Percentiles rank a stretch among this genome's conserved stretches.
Conservation (phyloP, 2,113 vertebrate species). For the Philantomba maxwellii region DNA sequence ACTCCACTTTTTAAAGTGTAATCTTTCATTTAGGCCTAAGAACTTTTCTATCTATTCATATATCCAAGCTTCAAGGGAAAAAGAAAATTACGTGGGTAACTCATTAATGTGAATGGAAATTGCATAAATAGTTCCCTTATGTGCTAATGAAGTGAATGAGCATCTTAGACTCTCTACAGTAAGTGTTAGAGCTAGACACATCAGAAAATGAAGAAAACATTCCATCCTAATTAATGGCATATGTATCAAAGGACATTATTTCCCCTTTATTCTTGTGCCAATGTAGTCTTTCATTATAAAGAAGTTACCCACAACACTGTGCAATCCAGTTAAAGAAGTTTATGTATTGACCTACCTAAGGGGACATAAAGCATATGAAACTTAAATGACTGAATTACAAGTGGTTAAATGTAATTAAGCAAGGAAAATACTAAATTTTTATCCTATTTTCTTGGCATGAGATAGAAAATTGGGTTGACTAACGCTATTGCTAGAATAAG, state of each 20-base stretch:
- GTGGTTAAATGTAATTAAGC: conserved; percentile 1
- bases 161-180: background rate
- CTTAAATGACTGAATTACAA: background rate
- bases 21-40: conserved; percentile 5
- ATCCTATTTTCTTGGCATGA: background rate
- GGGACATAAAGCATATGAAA: background rate
- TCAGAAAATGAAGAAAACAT: conserved; percentile 41
- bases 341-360: background rate
- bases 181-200: background rate
- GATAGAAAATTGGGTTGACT: background rate
- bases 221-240: conserved; percentile 14
- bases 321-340: background rate
- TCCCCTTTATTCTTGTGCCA: conserved; percentile 28
- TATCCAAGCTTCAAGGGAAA: background rate
- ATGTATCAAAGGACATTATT: conserved; percentile 20
- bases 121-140: background rate
- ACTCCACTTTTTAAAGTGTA: background rate
- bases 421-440: background rate
- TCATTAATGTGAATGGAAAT: conserved; percentile 24
- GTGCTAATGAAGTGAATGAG: background rate
- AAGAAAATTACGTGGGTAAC: background rate
- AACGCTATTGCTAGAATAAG: background rate
- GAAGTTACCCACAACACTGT: background rate
- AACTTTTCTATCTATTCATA: background rate
- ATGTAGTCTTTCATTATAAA: conserved; percentile 3